Evolutionary conservation across 23 tunicate genomes (phyloP), one percentile per base, ranked within the genome.

Genomic region (Diplosoma virens): DNA sequence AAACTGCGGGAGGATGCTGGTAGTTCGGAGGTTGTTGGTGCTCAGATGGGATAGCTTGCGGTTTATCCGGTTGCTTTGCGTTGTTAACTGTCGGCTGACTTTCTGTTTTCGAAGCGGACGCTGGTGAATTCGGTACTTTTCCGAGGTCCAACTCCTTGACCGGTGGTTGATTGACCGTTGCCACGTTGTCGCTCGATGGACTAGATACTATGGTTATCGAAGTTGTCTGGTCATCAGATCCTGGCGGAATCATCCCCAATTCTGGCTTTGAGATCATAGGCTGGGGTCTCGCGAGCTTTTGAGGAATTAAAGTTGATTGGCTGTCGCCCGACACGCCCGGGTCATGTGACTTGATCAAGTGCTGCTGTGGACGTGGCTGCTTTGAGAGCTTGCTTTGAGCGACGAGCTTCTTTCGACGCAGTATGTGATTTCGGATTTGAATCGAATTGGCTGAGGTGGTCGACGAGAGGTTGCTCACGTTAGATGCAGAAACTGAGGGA

Each of bases 321-420:
- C 35, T 29, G 6, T 29, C 69, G 21, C 9, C 4, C 52, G 50
- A 24, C 70, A 63, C 35, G 7, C 14, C 29, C 4, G 47, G 78
- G 7, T 72, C 78, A 48, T 47, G n/a, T 5, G n/a, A 3, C 78
- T 72, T 72, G 2, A 17, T 6, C 25, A 5, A 17, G 52, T 47
- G 78, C 46, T 59, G 80, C 50, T 35, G 72, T 1, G 70, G 72
- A 1, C 87, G 78, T 2, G 33, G 56, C 37, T 86, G 85, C 58
- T 73, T 79, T 0, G 80, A 37, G 31, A 89, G 32, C 73, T 89
- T 89, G 71, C 96, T 78, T 48, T 89, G 96, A 0, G 96, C 88
- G 1, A 89, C 96, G 50, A 89, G 67, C 58, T 82, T 89, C 72
- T 89, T 87, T 4, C 94, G 77, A 2, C 83, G 83, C 16, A 77